Base-by-base conservation (phyloP, 2,113 vertebrate species). In the Brienomyrus brachyistius region DNA sequence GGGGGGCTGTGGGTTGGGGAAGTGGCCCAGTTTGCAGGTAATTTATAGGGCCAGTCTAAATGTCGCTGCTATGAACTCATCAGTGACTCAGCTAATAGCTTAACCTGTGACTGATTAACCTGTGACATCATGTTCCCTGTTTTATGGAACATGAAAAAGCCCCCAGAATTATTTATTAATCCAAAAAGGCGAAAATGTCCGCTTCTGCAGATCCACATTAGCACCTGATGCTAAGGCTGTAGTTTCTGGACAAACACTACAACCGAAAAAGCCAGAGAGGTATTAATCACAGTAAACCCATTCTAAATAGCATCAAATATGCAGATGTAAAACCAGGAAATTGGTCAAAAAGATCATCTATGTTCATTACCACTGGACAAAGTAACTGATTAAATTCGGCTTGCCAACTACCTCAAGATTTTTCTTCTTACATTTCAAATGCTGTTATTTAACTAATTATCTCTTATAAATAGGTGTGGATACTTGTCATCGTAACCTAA, bases 31-130 rank as follows among this genome's bases (percentile, higher is more conserved):
- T 59, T 51, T 88, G 19, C 87, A 88, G 86, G 87, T 90, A 88
- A 90, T 88, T 90, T 90, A 90, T 51, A 84, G 35, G 45, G 23
- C 35, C 87, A 56, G 50, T 88, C 52, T 21, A 86, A 87, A 27
- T 27, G 70, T 87, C 23, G 31, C 52, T 89, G 82, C 85, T 86
- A 87, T 91, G 88, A 92, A 91, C 87, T 91, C 92, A 91, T 90
- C 88, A 87, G 77, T 89, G 83, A 89, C 87, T 91, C 90, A 91
- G 87, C 91, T 84, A 92, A 91, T 70, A 87, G 77, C 43, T 87
- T 70, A 83, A 89, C 90, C 87, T 83, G 35, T 88, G 50, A 88
- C 62, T 66, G 77, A 90, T 87, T 88, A 89, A 56, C 56, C 89
- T 62, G 83, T 92, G 91, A 92, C 90, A 91, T 92, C 90, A 92